Conservation (phyloP, 2,888 invertebrate species). For the Leucoma salicis region DNA sequence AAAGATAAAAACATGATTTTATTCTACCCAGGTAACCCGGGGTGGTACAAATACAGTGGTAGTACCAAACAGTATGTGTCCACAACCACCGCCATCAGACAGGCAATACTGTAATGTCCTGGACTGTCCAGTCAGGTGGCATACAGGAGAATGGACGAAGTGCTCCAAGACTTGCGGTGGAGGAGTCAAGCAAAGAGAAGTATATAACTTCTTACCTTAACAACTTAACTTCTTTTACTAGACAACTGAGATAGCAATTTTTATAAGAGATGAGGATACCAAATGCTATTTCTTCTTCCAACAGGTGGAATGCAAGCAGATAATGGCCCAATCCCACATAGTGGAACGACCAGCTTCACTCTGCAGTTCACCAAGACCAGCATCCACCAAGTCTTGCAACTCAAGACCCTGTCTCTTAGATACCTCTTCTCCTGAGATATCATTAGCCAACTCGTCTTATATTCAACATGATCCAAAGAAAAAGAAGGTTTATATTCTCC, state of each 20-base stretch:
- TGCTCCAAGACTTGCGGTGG: conserved; percentile 97
- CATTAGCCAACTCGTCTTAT: conserved; percentile 90
- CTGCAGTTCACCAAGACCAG: conserved; percentile 89
- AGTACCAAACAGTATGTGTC: conserved; percentile 96
- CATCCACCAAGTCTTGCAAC: conserved; percentile 92
- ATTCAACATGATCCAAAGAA: conserved; percentile 92
- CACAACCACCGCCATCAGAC: conserved; percentile 93
- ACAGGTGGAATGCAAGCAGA: conserved; percentile 92
- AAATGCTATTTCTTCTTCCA: too few species aligned
- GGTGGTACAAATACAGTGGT: conserved; percentile 94
- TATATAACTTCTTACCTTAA: too few species aligned
- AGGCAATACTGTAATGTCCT: conserved; percentile 95
- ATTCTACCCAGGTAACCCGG: conserved; percentile 85
- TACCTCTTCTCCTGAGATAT: conserved; percentile 87
- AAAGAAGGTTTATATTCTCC: conserved; percentile 83
- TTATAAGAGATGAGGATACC: too few species aligned
- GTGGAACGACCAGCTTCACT: conserved; percentile 89
- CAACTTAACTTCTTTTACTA: background rate
- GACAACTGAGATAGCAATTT: too few species aligned
- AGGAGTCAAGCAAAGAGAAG: conserved; percentile 91
- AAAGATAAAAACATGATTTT: background rate
- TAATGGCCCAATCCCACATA: conserved; percentile 95
- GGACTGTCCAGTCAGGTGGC: conserved; percentile 96
- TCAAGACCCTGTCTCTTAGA: conserved; percentile 89
- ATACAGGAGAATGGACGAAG: conserved; percentile 92